phyloP scores from a whole-genome alignment of 2,888 invertebrate genomes.

The Rhogogaster chlorosoma region DNA sequence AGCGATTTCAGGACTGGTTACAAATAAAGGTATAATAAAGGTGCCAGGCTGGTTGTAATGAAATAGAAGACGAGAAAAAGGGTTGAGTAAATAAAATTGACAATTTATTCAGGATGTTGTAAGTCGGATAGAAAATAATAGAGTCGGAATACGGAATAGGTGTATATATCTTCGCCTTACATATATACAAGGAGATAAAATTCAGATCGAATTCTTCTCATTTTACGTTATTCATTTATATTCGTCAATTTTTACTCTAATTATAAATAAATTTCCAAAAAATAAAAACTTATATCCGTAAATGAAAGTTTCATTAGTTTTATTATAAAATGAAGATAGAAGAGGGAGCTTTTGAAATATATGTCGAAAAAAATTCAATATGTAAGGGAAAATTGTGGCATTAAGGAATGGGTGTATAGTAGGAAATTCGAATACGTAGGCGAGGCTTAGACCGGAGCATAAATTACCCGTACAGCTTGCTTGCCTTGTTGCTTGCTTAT shows the following conservation, averaged over 20 bases:
- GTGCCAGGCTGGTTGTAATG: constrained; percentile 11
- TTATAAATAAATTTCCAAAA: not conserved
- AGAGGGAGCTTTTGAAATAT: not conserved
- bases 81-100: constrained; percentile 14
- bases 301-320: not conserved
- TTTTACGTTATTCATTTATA: not conserved
- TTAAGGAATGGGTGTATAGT: not conserved
- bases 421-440: constrained; percentile 38
- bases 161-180: not conserved
- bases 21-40: constrained; percentile 15
- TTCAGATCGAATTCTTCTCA: not conserved
- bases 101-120: constrained; percentile 19
- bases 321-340: not conserved
- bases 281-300: not conserved
- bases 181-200: not conserved
- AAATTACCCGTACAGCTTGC: constrained; percentile 25
- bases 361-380: not conserved
- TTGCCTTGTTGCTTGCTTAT: not conserved
- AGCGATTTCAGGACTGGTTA: constrained; percentile 30
- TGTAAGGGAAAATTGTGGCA: not conserved
- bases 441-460: constrained; percentile 28
- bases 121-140: not conserved
- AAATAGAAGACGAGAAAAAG: constrained; percentile 24
- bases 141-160: not conserved
- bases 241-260: not conserved